Conservation (phyloP, 2,888 invertebrate species). For the Latheticus oryzae region DNA sequence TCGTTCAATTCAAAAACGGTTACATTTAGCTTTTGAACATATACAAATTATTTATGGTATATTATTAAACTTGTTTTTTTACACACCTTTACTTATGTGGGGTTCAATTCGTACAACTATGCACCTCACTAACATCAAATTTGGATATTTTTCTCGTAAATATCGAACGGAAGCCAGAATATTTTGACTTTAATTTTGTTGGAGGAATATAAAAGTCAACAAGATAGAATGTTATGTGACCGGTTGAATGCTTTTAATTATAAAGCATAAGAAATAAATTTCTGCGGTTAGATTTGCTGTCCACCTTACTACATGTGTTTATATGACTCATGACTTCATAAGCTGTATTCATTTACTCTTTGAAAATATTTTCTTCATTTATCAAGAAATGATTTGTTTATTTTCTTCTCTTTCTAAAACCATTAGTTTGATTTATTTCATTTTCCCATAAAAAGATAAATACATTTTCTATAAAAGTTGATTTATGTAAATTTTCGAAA, state of each 20-base stretch:
- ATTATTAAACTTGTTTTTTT: conserved; percentile 59
- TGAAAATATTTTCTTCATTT: no score
- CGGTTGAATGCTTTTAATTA: conserved; percentile 49
- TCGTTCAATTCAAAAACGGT: no score
- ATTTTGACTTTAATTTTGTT: conserved; percentile 58
- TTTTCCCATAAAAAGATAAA: no score
- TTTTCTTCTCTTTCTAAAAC: no score
- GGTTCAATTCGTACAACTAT: conserved; percentile 51
- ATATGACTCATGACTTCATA: conserved; percentile 36
- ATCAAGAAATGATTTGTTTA: no score
- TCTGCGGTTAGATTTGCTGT: conserved; percentile 40
- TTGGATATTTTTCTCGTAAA: conserved; percentile 61
- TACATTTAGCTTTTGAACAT: conserved; percentile 46
- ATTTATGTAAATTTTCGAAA: no score
- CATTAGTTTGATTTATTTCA: no score
- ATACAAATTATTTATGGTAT: conserved; percentile 52
- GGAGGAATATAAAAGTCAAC: conserved; percentile 57
- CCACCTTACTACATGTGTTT: conserved; percentile 25
- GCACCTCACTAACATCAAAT: conserved; percentile 52
- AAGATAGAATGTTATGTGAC: conserved; percentile 56
- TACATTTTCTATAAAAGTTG: no score
- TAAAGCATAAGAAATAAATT: conserved; percentile 44
- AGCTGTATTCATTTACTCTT: no score
- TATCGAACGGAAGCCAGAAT: conserved; percentile 54
- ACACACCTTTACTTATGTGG: conserved; percentile 52